A percentile compares a stretch with the other conserved stretches of the same genome.
phyloP scores from a whole-genome alignment of 2,888 invertebrate species.

The Helleia helle region DNA sequence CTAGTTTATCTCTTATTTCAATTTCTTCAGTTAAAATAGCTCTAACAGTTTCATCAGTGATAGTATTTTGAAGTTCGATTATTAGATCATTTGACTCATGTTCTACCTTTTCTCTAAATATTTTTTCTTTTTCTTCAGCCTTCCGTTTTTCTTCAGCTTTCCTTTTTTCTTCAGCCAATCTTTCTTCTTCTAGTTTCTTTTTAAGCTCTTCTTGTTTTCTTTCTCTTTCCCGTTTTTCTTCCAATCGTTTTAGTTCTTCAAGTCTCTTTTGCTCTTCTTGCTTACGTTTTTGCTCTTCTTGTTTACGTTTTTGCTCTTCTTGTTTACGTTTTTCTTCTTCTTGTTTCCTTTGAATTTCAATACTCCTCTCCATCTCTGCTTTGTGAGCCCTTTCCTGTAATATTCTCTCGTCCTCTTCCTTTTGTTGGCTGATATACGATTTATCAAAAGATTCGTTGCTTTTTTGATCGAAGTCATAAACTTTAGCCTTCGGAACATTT shows the following conservation, averaged over 20 bases:
- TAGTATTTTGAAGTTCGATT: slow-evolving; percentile 43
- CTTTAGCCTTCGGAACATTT: slow-evolving; percentile 25
- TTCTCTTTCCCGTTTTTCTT: slow-evolving; percentile 41
- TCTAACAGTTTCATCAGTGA: slow-evolving; percentile 36
- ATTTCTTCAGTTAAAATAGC: slow-evolving; percentile 42
- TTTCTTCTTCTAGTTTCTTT: slow-evolving; percentile 42
- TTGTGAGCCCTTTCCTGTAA: slow-evolving; percentile 11
- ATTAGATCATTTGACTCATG: slow-evolving; percentile 43
- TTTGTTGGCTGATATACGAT: slow-evolving; percentile 24
- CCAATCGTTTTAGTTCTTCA: slow-evolving; percentile 21
- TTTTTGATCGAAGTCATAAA: slow-evolving; percentile 43
- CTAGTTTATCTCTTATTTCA: slow-evolving; percentile 35
- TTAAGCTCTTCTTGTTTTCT: slow-evolving; percentile 36
- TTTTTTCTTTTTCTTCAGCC: slow-evolving; percentile 43
- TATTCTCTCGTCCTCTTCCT: slow-evolving; percentile 27
- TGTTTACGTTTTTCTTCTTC: slow-evolving; percentile 9
- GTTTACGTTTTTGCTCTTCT: slow-evolving; percentile 10
- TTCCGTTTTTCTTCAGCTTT: slow-evolving; percentile 44
- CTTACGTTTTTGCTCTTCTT: slow-evolving; percentile 24
- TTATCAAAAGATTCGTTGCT: slow-evolving; percentile 26
- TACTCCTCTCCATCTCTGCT: slow-evolving; percentile 13
- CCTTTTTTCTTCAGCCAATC: slow-evolving; percentile 42
- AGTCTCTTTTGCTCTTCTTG: slow-evolving; percentile 20
- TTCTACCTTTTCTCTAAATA: slow-evolving; percentile 46
- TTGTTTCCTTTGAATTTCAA: background rate